These are phyloP conservation scores for Rhynchomys soricoides DNA, from an alignment of 2,113 vertebrate species.

Conservation along the genomic window DNA sequence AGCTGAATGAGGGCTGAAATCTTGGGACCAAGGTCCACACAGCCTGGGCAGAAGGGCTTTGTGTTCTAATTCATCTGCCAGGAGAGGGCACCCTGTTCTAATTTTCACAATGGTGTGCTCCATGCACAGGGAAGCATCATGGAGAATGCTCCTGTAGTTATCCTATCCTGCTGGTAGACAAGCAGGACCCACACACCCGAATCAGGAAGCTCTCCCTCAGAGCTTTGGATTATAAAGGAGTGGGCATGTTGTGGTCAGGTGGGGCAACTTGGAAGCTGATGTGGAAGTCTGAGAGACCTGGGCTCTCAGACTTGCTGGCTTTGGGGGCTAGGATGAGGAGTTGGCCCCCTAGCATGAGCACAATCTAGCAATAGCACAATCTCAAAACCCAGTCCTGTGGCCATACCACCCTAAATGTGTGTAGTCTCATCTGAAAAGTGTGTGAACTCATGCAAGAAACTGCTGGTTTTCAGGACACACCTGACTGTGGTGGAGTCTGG, in stretches of 20 bases:
- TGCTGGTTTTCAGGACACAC: background rate
- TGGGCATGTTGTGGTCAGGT: background rate
- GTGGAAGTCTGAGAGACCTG: too few relatives aligned
- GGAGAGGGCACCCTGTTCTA: conserved; percentile 54
- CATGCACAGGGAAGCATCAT: background rate
- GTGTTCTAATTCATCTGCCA: background rate
- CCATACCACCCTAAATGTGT: too few relatives aligned
- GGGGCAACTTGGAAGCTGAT: background rate
- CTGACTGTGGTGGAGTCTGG: background rate
- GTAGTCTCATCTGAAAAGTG: background rate
- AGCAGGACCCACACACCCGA: background rate
- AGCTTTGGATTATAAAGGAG: background rate
- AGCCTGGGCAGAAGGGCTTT: background rate
- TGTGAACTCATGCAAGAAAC: background rate
- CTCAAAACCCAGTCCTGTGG: background rate
- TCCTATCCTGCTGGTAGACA: background rate
- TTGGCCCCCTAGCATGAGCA: background rate
- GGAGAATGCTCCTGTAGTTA: background rate
- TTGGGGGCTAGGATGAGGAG: background rate
- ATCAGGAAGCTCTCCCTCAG: background rate
- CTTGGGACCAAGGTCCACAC: too few relatives aligned
- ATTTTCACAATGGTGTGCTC: conserved; percentile 6
- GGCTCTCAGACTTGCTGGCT: background rate
- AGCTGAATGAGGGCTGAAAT: background rate
- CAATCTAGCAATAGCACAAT: too few relatives aligned